Evolutionary conservation across 2,113 vertebrate genomes (phyloP).

Genomic region (Cephalophus harveyi): DNA sequence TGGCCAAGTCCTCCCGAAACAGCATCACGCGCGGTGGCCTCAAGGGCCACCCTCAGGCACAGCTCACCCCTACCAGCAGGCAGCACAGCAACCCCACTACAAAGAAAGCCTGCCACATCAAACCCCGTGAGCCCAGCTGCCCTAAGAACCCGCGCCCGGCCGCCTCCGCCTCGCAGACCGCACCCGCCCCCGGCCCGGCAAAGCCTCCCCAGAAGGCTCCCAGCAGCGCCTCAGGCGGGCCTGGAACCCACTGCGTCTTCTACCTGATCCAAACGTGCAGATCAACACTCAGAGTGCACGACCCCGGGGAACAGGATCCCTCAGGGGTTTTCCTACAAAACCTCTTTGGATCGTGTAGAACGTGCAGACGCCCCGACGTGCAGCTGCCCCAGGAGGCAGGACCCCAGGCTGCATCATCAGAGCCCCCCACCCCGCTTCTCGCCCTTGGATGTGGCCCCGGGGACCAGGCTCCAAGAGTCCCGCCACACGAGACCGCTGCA

Average conservation of each 20-base stretch:
- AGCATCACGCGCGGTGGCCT: fast-evolving
- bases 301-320: not conserved
- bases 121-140: fast-evolving
- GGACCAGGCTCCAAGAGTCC: not conserved
- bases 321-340: not conserved
- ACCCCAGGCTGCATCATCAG: not conserved
- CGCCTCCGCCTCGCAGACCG: fast-evolving
- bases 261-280: not conserved
- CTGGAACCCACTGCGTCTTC: not conserved
- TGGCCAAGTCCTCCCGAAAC: not conserved
- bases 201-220: not conserved
- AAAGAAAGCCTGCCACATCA: fast-evolving
- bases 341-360: not conserved
- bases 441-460: not conserved
- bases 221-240: not conserved
- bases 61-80: not conserved
- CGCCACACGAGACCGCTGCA: fast-evolving
- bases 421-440: not conserved
- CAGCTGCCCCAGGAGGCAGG: not conserved
- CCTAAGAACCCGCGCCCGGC: not conserved
- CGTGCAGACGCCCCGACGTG: not conserved
- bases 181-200: not conserved
- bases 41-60: not conserved
- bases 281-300: fast-evolving
- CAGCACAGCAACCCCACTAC: not conserved